phyloP scores from a whole-genome alignment of 53 echinoderm and acorn worm genomes.

The Temnopleurus reevesii region DNA sequence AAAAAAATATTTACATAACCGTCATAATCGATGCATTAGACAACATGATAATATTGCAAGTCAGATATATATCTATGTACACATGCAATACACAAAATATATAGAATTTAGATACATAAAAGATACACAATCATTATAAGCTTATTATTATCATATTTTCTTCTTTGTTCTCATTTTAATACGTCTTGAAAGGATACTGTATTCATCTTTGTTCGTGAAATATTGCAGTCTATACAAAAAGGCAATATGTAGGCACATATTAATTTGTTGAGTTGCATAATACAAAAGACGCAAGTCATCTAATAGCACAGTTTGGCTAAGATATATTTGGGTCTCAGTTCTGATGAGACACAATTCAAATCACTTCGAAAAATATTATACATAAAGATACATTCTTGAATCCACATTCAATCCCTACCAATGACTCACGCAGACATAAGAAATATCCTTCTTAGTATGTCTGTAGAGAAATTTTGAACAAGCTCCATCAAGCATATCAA shows the following conservation, averaged over 20 bases:
- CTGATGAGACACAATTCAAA: background rate
- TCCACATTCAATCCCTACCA: too few species aligned
- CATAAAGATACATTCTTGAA: background rate
- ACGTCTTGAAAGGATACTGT: background rate
- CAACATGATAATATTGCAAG: conserved; percentile 1
- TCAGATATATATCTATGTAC: background rate
- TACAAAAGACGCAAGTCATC: background rate
- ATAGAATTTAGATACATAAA: background rate
- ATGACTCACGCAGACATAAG: too few species aligned
- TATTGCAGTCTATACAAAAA: conserved; percentile 1
- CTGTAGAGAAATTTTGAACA: too few species aligned
- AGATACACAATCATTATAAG: background rate
- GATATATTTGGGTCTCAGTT: background rate
- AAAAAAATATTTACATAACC: background rate
- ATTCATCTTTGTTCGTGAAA: conserved; percentile 16
- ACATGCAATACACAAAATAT: conserved; percentile 1
- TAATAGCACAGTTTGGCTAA: conserved; percentile 1
- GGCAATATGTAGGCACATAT: conserved; percentile 45
- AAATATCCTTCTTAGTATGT: too few species aligned
- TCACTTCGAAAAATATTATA: background rate
- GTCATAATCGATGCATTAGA: background rate
- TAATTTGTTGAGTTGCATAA: conserved; percentile 34
- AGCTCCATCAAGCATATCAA: too few species aligned
- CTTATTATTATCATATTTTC: background rate
- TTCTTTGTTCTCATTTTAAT: background rate